These are phyloP conservation scores for Ancistrus triradiatus DNA, from an alignment of 2,113 vertebrate species.

Conservation along the genomic window DNA sequence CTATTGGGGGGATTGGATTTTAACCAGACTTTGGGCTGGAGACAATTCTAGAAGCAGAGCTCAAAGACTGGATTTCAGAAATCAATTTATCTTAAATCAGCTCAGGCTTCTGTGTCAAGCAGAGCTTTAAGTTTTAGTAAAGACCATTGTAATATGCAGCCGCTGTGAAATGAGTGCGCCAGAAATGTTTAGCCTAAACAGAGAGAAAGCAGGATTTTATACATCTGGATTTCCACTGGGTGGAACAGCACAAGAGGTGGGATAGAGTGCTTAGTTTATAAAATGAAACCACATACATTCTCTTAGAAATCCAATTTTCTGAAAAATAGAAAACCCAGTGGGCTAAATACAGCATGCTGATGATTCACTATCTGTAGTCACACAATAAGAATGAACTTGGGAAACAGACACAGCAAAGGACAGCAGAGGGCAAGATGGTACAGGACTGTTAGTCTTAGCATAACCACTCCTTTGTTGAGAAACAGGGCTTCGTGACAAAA, in stretches of 20 bases:
- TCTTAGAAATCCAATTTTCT: too few species aligned
- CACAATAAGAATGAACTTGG: too few species aligned
- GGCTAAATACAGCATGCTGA: too few species aligned
- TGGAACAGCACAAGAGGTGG: slow-evolving; percentile 25
- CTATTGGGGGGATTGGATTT: too few species aligned
- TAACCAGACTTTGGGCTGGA: background rate
- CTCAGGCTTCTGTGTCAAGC: slow-evolving; percentile 46
- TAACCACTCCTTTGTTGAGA: too few species aligned
- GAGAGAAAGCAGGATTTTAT: slow-evolving; percentile 56
- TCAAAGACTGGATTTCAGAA: slow-evolving; percentile 53
- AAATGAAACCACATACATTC: slow-evolving; percentile 20
- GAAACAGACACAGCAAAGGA: too few species aligned
- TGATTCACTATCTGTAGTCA: too few species aligned
- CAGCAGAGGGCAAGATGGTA: too few species aligned
- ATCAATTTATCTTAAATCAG: slow-evolving; percentile 67
- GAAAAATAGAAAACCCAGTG: too few species aligned
- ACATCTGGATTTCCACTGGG: slow-evolving; percentile 60
- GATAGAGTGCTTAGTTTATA: slow-evolving; percentile 18
- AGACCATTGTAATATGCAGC: slow-evolving; percentile 52
- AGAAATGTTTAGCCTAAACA: slow-evolving; percentile 59
- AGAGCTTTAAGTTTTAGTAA: slow-evolving; percentile 20
- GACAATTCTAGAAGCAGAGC: slow-evolving; percentile 43
- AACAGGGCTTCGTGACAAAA: too few species aligned
- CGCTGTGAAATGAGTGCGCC: slow-evolving; percentile 60
- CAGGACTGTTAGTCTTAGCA: too few species aligned